phyloP scores from a whole-genome alignment of 2,888 invertebrate genomes.

The Oxycera nigricornis region DNA sequence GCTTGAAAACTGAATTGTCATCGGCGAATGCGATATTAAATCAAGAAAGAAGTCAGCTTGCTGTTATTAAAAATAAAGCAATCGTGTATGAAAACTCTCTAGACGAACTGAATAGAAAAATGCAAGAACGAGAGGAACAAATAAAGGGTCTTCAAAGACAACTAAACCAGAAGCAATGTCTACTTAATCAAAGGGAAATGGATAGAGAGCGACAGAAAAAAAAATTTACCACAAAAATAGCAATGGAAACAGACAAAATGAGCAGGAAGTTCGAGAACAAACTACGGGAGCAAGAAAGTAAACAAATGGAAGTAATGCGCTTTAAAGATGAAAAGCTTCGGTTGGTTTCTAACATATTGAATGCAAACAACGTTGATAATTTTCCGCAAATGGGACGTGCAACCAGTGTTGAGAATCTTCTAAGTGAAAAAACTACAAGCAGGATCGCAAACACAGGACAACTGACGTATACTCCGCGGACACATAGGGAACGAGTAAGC shows the following conservation, averaged over 20 bases:
- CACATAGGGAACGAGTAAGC: constrained; percentile 41
- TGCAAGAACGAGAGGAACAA: constrained; percentile 71
- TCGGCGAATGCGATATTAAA: constrained; percentile 71
- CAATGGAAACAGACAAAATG: constrained; percentile 76
- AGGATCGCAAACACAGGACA: not conserved
- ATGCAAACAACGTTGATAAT: constrained; percentile 59
- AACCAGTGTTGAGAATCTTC: constrained; percentile 56
- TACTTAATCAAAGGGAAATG: constrained; percentile 69
- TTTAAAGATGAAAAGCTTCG: constrained; percentile 69
- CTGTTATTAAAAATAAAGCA: constrained; percentile 72
- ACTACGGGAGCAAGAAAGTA: constrained; percentile 67
- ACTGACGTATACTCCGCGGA: constrained; percentile 43
- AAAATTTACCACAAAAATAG: constrained; percentile 70
- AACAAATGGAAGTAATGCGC: constrained; percentile 66
- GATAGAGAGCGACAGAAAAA: constrained; percentile 74
- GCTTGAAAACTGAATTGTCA: constrained; percentile 72
- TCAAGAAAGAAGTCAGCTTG: constrained; percentile 72
- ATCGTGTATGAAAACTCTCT: constrained; percentile 71
- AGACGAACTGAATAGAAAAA: constrained; percentile 68
- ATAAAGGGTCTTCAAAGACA: constrained; percentile 69
- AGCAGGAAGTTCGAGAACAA: constrained; percentile 73
- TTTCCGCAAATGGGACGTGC: constrained; percentile 54
- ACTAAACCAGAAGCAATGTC: constrained; percentile 70
- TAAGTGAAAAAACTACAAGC: constrained; percentile 18
- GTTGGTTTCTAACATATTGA: constrained; percentile 68